These are phyloP conservation scores for Corythornis vintsioides DNA, from an alignment of 2,113 vertebrate species.

Conservation along the genomic window DNA sequence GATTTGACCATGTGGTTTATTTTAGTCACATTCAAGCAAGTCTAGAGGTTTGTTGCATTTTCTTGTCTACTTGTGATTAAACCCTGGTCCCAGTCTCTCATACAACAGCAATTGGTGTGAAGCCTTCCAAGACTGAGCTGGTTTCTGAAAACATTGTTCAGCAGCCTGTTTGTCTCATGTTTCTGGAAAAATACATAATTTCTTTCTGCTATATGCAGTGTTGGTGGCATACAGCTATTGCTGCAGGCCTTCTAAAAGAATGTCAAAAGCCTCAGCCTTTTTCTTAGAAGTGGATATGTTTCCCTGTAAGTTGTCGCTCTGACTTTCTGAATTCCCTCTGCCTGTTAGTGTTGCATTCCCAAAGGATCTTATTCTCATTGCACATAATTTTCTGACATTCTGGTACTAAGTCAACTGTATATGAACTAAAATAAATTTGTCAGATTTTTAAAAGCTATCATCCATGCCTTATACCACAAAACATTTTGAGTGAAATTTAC, in stretches of 20 bases:
- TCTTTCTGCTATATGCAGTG: background rate
- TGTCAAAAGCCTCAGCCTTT: background rate
- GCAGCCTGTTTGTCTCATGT: background rate
- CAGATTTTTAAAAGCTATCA: background rate
- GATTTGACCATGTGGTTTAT: too few relatives aligned
- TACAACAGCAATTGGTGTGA: background rate
- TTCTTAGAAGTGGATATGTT: background rate
- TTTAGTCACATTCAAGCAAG: too few relatives aligned
- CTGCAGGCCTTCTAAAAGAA: background rate
- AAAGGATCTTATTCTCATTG: background rate
- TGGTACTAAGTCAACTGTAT: background rate
- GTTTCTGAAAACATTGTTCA: background rate
- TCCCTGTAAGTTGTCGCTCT: background rate
- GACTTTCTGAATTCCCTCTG: background rate
- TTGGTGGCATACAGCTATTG: background rate
- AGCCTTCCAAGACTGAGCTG: background rate
- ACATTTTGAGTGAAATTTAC: background rate
- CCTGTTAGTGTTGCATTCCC: background rate
- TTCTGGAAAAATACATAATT: background rate
- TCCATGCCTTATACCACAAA: background rate
- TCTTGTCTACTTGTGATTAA: background rate
- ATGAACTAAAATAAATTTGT: background rate
- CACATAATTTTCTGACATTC: background rate
- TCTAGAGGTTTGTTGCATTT: too few relatives aligned
- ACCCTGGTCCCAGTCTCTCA: background rate